Conservation (phyloP, 1,140 invertebrate species). For the Diachasmimorpha longicaudata region DNA sequence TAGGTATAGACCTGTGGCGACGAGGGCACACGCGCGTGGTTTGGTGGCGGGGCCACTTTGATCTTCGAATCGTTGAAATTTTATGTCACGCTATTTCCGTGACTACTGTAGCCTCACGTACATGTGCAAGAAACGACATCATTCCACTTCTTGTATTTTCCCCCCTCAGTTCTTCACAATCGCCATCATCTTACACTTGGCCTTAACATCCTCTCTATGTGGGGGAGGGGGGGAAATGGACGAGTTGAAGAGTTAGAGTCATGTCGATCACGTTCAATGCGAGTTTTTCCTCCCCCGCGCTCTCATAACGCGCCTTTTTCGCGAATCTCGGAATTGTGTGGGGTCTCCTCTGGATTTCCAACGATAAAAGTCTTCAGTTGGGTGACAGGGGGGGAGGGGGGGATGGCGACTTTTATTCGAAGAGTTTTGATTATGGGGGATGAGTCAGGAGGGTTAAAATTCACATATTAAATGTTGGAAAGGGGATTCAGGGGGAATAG, state of each 20-base stretch:
- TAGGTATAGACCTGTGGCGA: constrained; percentile 22
- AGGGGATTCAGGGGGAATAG: too few relatives aligned
- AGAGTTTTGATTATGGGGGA: too few relatives aligned
- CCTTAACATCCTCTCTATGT: not conserved
- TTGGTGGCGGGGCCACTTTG: constrained; percentile 9
- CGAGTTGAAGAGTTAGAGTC: not conserved
- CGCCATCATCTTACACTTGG: not conserved
- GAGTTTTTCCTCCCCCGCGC: not conserved
- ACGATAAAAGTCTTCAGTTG: not conserved
- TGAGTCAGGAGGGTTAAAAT: too few relatives aligned
- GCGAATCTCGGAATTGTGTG: not conserved
- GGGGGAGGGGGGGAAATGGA: not conserved
- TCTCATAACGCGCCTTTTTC: not conserved
- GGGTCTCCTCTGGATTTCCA: not conserved
- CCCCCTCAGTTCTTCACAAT: not conserved
- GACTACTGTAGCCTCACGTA: not conserved
- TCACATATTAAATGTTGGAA: too few relatives aligned
- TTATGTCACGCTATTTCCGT: constrained; percentile 22
- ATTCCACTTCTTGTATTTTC: not conserved
- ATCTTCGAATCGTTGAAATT: constrained; percentile 27
- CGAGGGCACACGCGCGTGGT: constrained; percentile 2
- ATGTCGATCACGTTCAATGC: not conserved
- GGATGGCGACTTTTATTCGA: too few relatives aligned
- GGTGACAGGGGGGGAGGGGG: too few relatives aligned
- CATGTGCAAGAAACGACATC: not conserved